These are phyloP conservation scores for Taphrorychus bicolor DNA, from an alignment of 2,888 invertebrate genomes.

Conservation along the genomic window DNA sequence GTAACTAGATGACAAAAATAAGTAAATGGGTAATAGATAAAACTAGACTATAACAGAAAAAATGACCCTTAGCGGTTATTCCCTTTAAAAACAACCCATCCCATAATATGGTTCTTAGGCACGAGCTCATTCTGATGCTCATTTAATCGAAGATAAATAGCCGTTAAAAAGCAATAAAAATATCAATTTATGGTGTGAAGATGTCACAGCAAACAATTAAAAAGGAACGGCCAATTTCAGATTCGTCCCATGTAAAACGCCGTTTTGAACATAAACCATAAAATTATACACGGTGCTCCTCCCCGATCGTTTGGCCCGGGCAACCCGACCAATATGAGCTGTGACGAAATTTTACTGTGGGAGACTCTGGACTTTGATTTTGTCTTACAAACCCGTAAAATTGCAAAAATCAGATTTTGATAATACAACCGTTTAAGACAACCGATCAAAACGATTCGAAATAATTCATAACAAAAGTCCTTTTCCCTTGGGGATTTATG, in stretches of 20 bases:
- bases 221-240: constrained; percentile 30
- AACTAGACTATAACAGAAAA: too few relatives aligned
- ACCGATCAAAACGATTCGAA: neutral
- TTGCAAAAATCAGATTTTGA: too few relatives aligned
- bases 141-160: constrained; percentile 3
- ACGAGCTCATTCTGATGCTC: neutral
- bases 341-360: constrained; percentile 33
- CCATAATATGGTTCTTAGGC: too few relatives aligned
- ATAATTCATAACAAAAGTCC: neutral
- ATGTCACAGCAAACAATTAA: constrained; percentile 39
- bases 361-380: constrained; percentile 2
- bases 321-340: constrained; percentile 48
- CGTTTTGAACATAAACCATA: constrained; percentile 40
- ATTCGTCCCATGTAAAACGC: constrained; percentile 36
- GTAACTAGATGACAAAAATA: too few relatives aligned
- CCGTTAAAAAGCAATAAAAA: constrained; percentile 34
- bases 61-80: too few relatives aligned
- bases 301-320: constrained; percentile 41
- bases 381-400: neutral
- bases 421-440: too few relatives aligned
- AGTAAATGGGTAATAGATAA: too few relatives aligned
- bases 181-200: constrained; percentile 42
- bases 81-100: neutral
- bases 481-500: neutral
- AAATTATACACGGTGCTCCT: constrained; percentile 34